Conservation (phyloP, 2,888 invertebrate genomes). For the Agrotis ipsilon region DNA sequence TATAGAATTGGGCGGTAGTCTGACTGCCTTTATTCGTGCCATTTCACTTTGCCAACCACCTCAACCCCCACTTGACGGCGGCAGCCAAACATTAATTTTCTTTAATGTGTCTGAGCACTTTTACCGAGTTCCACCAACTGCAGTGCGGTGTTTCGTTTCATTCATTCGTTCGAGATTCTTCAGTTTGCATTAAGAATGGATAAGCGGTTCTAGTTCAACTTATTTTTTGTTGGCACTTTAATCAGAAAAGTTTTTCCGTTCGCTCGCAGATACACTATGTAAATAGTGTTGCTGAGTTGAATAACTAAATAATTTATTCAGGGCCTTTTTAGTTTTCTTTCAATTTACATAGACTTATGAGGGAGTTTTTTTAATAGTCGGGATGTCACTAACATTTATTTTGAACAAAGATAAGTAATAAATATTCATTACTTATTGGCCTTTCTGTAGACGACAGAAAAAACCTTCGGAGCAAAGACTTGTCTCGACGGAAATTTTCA, state of each 20-base stretch:
- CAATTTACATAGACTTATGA: conserved; percentile 44
- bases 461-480: too few relatives aligned
- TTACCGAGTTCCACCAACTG: conserved; percentile 85
- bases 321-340: conserved; percentile 60
- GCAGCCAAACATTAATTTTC: conserved; percentile 91
- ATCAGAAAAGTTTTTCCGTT: conserved; percentile 82
- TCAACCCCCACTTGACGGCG: conserved; percentile 87
- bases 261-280: conserved; percentile 73
- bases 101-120: conserved; percentile 91
- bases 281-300: conserved; percentile 76
- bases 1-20: conserved; percentile 85
- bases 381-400: neutral
- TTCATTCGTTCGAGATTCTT: conserved; percentile 86
- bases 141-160: conserved; percentile 90
- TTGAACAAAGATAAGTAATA: conserved; percentile 9
- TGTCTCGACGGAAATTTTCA: too few relatives aligned
- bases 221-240: conserved; percentile 86
- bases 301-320: conserved; percentile 74
- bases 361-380: conserved; percentile 1
- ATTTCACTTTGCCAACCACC: conserved; percentile 89
- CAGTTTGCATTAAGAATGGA: conserved; percentile 88
- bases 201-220: conserved; percentile 80
- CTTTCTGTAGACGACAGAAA: neutral
- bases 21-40: conserved; percentile 84
- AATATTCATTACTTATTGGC: conserved; percentile 21